Evolutionary conservation across 2,113 vertebrate genomes (phyloP).

Genomic region (Ardeotis arabs): DNA sequence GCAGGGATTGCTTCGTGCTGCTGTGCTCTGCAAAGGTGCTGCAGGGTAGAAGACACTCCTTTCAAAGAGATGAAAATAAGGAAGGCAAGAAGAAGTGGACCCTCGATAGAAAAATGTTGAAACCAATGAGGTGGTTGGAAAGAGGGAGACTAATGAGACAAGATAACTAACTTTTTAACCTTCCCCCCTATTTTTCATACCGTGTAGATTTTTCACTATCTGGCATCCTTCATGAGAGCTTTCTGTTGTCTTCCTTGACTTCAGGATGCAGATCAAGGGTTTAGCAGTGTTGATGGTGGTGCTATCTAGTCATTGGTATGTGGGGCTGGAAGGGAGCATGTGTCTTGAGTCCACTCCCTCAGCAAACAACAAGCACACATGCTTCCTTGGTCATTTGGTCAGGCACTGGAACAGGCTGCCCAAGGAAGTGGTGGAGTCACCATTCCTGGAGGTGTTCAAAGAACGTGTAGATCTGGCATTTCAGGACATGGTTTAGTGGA

Average conservation of each 20-base stretch:
- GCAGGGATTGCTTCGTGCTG: neutral
- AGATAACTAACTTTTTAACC: neutral
- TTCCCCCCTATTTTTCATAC: neutral
- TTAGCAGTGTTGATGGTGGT: neutral
- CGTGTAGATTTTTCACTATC: neutral
- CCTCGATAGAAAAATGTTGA: rapidly evolving
- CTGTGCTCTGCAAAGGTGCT: neutral
- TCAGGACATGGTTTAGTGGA: too few relatives aligned
- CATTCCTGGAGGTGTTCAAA: too few relatives aligned
- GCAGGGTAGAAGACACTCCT: neutral
- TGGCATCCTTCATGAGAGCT: neutral
- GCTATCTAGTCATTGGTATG: neutral
- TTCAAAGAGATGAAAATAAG: neutral
- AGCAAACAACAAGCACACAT: neutral
- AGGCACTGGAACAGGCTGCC: too few relatives aligned
- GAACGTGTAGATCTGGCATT: too few relatives aligned
- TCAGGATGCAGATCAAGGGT: neutral
- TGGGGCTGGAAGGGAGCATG: neutral
- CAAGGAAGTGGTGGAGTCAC: too few relatives aligned
- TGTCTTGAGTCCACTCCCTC: neutral
- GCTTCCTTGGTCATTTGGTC: too few relatives aligned
- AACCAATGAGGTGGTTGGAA: neutral
- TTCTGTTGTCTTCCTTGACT: neutral
- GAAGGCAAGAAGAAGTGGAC: neutral
- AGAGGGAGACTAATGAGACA: neutral